phyloP scores from a whole-genome alignment of 2,113 vertebrate genomes.

The Propithecus coquereli region DNA sequence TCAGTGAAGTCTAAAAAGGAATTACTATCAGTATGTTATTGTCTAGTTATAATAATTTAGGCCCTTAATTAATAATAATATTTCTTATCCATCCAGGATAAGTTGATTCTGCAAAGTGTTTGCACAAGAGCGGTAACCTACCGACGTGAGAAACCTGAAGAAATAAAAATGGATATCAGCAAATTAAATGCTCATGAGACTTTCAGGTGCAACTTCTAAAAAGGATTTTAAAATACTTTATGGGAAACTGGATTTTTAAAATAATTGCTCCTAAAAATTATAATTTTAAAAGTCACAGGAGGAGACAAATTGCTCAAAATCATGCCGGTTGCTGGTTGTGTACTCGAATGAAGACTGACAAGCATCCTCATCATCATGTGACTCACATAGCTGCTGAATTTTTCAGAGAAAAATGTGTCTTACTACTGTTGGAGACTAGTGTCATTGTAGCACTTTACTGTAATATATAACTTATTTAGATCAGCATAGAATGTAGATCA shows the following conservation, averaged over 20 bases:
- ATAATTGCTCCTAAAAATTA: constrained; percentile 61
- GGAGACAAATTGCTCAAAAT: constrained; percentile 56
- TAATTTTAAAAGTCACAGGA: constrained; percentile 70
- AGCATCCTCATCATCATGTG: constrained; percentile 71
- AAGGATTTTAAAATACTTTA: constrained; percentile 50
- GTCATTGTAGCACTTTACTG: constrained; percentile 87
- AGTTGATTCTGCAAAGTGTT: constrained; percentile 88
- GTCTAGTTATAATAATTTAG: constrained; percentile 38
- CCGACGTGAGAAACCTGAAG: constrained; percentile 91
- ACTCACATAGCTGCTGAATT: constrained; percentile 84
- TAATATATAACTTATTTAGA: constrained; percentile 86
- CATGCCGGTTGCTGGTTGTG: constrained; percentile 54
- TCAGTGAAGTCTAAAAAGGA: constrained; percentile 76
- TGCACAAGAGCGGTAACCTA: constrained; percentile 95
- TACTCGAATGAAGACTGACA: constrained; percentile 73
- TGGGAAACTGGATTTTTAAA: constrained; percentile 66
- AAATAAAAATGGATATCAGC: constrained; percentile 91
- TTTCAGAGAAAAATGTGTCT: constrained; percentile 84
- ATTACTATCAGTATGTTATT: background rate
- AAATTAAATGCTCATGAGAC: constrained; percentile 89
- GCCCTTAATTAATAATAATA: constrained; percentile 66
- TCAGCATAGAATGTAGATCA: constrained; percentile 83
- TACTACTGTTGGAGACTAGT: constrained; percentile 87
- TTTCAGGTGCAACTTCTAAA: constrained; percentile 88
- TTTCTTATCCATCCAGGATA: constrained; percentile 85